Base-by-base conservation (phyloP, 2,888 invertebrate species). In the Tridacna gigas region DNA sequence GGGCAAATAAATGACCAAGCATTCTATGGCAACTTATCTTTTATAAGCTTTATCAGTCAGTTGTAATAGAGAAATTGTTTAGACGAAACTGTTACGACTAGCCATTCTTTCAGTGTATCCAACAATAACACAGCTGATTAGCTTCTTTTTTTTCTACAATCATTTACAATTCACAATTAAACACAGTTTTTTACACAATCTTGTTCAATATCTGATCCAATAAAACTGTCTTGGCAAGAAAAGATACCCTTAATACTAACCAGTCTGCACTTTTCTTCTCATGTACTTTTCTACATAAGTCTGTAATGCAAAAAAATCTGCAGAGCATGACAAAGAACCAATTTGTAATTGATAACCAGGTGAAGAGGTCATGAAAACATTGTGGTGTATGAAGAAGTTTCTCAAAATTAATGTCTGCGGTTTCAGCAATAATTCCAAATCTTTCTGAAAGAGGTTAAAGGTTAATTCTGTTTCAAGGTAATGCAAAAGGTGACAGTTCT, bases 171-270 rank as follows among this genome's bases (percentile, higher is more conserved):
- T 71, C 71, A 71, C 71, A 71, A 51, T 51, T 71, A 51, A 71
- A 71, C 71, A 71, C 48, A 25, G 51, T 3, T 15, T 71, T 71
- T 71, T 71, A 67, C 71, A 71, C 71, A 51, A 71, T 71, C 45
- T 28, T 47, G 12, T 20, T 22, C 51, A 51, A 71, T 45, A 71
- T 71, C 25, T 13, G 22, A 18, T 4, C 71, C 51, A 48, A 71
- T 71, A 71, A 71, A 71, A 51, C 48, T 71, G 71, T 71, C 71
- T 48, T 51, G 20, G 22, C 47, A 71, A 71, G 51, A 71, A 71
- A 51, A 71, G 18, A 48, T 22, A 25, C 37, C 20, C 37, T 37
- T 37, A 37, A 37, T 7, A 37, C 2, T 37, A 37, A 37, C 37
- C 2, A 37, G 37, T 37, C 37, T 4, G 37, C 3, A 37, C 37